A percentile compares a stretch with the other conserved stretches of the same genome.
Evolutionary conservation across 2,797 vertebrate species (phyloP).

Genomic region (Varecia variegata): DNA sequence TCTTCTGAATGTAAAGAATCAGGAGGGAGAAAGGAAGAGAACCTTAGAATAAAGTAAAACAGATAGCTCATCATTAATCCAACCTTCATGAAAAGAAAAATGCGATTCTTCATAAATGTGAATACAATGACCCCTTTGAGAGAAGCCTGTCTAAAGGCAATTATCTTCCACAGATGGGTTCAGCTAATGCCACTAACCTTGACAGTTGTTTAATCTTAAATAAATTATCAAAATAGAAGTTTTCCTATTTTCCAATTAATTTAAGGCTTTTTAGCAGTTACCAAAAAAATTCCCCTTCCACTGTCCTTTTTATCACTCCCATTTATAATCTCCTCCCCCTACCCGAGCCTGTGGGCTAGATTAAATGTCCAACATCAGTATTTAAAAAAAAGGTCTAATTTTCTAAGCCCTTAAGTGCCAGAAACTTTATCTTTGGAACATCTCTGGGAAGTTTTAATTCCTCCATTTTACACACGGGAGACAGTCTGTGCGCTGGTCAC

Average conservation of each 20-base stretch:
- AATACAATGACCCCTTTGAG: not conserved
- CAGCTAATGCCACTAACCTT: not conserved
- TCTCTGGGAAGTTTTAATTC: not conserved
- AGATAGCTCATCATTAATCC: not conserved
- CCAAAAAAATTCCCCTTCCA: not conserved
- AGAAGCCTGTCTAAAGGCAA: not conserved
- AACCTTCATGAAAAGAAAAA: not conserved
- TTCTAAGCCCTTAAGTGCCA: not conserved
- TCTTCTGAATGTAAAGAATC: not conserved
- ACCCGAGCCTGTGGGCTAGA: not conserved
- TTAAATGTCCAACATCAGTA: not conserved
- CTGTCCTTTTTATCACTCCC: not conserved
- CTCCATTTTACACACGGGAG: not conserved
- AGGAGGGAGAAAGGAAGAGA: not conserved
- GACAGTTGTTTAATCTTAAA: constrained; percentile 11
- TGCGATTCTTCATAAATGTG: not conserved
- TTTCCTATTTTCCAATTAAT: constrained; percentile 12
- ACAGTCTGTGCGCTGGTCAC: not conserved
- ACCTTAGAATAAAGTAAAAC: not conserved
- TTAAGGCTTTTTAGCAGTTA: not conserved
- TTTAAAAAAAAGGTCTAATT: not conserved
- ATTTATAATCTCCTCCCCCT: not conserved
- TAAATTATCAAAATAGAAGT: constrained; percentile 46
- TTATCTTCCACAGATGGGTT: not conserved
- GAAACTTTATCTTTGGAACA: not conserved